Evolutionary conservation across 35 echinoderm and acorn worm genomes (phyloP).

Genomic region (Stichopus chloronotus): DNA sequence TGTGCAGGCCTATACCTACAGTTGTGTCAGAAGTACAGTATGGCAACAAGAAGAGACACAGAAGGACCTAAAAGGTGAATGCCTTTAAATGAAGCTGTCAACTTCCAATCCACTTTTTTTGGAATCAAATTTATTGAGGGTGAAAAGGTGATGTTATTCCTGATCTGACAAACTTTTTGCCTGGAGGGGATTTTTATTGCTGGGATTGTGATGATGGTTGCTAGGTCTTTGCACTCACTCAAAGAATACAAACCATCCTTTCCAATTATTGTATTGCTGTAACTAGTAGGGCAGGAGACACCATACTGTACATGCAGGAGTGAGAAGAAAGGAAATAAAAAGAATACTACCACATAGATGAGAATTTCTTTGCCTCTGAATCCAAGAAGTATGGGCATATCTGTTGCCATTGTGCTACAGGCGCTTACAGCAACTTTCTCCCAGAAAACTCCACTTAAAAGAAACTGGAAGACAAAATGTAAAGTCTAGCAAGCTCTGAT

Average conservation of each 20-base stretch:
- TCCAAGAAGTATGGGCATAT: too few relatives aligned
- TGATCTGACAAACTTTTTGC: constrained; percentile 1
- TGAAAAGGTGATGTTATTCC: constrained; percentile 51
- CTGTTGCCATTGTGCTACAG: too few relatives aligned
- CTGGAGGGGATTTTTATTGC: neutral
- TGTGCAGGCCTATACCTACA: neutral
- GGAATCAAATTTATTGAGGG: constrained; percentile 34
- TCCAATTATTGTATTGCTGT: neutral
- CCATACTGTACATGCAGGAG: neutral
- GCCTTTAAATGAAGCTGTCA: neutral
- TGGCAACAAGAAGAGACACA: neutral
- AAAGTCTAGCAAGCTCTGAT: too few relatives aligned
- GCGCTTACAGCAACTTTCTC: too few relatives aligned
- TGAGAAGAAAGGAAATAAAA: neutral
- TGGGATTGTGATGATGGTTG: neutral
- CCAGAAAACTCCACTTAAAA: too few relatives aligned
- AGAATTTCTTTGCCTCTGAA: too few relatives aligned
- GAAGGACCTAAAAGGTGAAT: neutral
- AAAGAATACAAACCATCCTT: neutral
- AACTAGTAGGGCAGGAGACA: neutral
- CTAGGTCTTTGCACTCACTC: neutral
- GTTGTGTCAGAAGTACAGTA: neutral
- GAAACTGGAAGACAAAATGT: too few relatives aligned
- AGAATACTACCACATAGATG: neutral
- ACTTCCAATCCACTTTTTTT: constrained; percentile 19